Conservation (phyloP, 2,888 invertebrate genomes). For the Thalpophila matura region DNA sequence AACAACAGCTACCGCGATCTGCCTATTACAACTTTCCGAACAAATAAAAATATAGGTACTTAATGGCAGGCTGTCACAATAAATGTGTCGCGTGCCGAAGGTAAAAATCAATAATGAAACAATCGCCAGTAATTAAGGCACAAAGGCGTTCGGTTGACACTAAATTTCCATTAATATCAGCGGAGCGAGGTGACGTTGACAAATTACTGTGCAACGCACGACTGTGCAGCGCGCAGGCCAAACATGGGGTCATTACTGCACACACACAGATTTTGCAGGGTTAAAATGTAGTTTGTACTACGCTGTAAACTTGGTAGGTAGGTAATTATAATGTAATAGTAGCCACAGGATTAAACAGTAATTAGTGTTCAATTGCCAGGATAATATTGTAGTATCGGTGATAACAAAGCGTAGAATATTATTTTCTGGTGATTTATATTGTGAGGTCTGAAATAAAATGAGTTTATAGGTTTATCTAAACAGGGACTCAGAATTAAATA, state of each 20-base stretch:
- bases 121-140: conserved; percentile 80
- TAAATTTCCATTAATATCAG: conserved; percentile 83
- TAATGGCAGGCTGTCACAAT: conserved; percentile 29
- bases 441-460: too few relatives aligned
- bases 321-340: conserved; percentile 33
- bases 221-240: conserved; percentile 47
- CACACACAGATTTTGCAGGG: conserved; percentile 54
- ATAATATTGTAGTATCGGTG: conserved; percentile 13
- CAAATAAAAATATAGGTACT: conserved; percentile 27
- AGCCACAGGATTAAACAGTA: conserved; percentile 15
- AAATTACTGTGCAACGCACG: conserved; percentile 74
- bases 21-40: conserved; percentile 5
- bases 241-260: conserved; percentile 55
- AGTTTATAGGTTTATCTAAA: too few relatives aligned
- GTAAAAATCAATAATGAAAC: conserved; percentile 74
- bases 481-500: too few relatives aligned
- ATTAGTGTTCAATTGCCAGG: conserved; percentile 37
- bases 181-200: conserved; percentile 77
- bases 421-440: not conserved
- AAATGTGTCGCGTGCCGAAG: conserved; percentile 43
- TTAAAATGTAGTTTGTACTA: conserved; percentile 47
- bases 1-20: conserved; percentile 9
- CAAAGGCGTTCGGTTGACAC: conserved; percentile 79
- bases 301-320: conserved; percentile 39
- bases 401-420: not conserved